Evolutionary conservation across 2,113 vertebrate genomes (phyloP).

Genomic region (Pachycephala philippinensis): DNA sequence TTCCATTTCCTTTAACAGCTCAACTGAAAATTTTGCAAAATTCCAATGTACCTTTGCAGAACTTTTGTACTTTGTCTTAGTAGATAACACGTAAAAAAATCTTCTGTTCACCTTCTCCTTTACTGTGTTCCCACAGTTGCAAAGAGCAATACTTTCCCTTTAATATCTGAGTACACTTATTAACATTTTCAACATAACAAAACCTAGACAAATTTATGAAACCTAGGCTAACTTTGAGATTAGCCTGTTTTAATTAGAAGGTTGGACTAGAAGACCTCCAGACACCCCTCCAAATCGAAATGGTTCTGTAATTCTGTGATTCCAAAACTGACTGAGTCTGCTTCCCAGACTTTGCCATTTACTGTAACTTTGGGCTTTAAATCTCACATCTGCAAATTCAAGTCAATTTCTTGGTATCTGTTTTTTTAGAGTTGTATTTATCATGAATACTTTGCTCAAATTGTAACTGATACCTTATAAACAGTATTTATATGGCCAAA

Average conservation of each 20-base stretch:
- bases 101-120: background rate
- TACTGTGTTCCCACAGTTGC: background rate
- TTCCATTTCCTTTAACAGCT: background rate
- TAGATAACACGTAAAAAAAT: background rate
- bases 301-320: background rate
- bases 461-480: background rate
- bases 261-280: background rate
- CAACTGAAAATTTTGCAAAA: background rate
- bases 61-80: background rate
- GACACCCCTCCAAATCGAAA: background rate
- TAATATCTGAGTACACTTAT: background rate
- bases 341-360: background rate
- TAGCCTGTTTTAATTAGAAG: background rate
- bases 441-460: background rate
- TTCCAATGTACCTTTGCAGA: background rate
- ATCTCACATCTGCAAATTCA: background rate
- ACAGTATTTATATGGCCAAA: background rate
- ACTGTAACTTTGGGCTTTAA: background rate
- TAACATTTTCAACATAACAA: background rate
- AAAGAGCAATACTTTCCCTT: background rate
- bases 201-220: background rate
- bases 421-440: background rate
- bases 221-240: background rate
- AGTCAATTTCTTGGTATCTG: background rate
- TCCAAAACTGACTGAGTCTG: background rate